phyloP scores from a whole-genome alignment of 1,140 invertebrate species.

The Magallana ariakensis region DNA sequence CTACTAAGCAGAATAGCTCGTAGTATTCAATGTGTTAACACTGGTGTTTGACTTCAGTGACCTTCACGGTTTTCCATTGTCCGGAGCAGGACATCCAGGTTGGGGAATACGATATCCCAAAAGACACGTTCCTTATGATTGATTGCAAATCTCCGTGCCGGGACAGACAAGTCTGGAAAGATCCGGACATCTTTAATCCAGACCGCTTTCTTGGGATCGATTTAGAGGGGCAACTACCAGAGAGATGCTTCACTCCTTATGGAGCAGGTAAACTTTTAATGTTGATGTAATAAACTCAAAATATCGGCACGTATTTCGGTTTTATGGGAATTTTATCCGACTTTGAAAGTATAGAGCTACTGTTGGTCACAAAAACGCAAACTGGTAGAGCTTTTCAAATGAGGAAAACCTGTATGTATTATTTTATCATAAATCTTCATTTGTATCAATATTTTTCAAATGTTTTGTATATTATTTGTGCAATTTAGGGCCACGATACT shows the following conservation, averaged over 20 bases:
- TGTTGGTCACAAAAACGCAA: too few relatives aligned
- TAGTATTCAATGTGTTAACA: neutral
- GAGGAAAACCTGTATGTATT: too few relatives aligned
- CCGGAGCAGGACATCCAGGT: neutral
- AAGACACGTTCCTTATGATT: neutral
- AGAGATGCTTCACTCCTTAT: neutral
- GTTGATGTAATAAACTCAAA: neutral
- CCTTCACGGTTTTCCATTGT: constrained; percentile 1
- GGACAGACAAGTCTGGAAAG: neutral
- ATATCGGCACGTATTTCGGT: too few relatives aligned
- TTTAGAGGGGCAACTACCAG: neutral
- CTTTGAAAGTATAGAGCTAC: too few relatives aligned
- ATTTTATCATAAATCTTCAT: too few relatives aligned
- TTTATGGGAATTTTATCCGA: too few relatives aligned
- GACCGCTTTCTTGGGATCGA: neutral
- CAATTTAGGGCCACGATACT: neutral
- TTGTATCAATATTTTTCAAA: too few relatives aligned
- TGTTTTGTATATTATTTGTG: neutral
- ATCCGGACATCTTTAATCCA: neutral
- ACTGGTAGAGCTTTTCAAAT: too few relatives aligned
- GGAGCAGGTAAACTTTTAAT: neutral
- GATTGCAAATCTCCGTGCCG: neutral
- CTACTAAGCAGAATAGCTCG: neutral
- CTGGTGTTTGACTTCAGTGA: neutral
- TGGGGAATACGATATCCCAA: neutral